A percentile compares a stretch with the other conserved stretches of the same genome.
These are phyloP conservation scores for Alca torda DNA, from an alignment of 2,797 vertebrate species.

Conservation along the genomic window DNA sequence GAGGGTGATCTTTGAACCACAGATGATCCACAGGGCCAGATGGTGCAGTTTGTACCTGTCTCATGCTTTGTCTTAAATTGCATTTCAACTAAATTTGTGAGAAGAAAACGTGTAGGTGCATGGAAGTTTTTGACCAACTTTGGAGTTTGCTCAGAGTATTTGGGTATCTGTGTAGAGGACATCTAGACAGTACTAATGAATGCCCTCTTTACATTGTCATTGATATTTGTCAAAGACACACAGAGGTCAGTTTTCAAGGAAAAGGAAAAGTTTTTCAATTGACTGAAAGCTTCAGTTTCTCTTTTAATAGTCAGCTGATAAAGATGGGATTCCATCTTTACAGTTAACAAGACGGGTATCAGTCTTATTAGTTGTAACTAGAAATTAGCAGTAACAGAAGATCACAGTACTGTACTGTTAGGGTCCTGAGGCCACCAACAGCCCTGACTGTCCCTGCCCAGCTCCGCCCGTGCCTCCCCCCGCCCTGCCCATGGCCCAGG, in stretches of 20 bases:
- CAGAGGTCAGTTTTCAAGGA: neutral
- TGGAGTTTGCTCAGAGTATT: neutral
- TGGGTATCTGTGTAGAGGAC: neutral
- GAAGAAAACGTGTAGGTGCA: neutral
- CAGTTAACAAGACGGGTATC: neutral
- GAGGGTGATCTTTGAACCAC: neutral
- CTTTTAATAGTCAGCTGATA: neutral
- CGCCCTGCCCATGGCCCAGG: neutral
- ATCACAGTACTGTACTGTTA: neutral
- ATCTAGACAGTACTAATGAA: neutral
- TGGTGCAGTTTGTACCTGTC: neutral
- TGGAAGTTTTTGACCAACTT: neutral
- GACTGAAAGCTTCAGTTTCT: neutral
- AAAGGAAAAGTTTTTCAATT: neutral
- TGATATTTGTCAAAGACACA: neutral
- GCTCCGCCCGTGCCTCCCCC: accelerated
- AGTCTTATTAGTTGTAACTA: neutral
- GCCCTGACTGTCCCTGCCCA: neutral
- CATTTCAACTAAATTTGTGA: neutral
- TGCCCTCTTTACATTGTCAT: neutral
- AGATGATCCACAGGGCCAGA: neutral
- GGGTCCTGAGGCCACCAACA: neutral
- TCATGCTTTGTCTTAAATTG: neutral
- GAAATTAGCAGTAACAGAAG: neutral
- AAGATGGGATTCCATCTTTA: neutral